Conservation (phyloP, 2,888 invertebrate genomes). For the Cryptus armator region DNA sequence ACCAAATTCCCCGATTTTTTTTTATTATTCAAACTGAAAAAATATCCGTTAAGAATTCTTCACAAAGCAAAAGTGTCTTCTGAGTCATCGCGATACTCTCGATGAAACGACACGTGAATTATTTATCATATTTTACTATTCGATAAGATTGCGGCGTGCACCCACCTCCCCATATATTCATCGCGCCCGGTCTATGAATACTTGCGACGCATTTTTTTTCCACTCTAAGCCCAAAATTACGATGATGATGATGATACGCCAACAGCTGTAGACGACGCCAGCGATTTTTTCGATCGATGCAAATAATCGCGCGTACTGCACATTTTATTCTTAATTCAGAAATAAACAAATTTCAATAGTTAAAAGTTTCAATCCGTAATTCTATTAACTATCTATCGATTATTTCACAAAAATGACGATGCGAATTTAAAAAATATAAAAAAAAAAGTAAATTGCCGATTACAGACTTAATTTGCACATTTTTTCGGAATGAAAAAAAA, state of each 20-base stretch:
- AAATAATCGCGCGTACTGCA: too few relatives aligned
- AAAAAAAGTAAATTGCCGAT: too few relatives aligned
- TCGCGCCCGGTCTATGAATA: background rate
- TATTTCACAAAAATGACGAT: too few relatives aligned
- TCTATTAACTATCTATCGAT: too few relatives aligned
- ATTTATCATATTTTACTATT: constrained; percentile 53
- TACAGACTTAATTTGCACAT: too few relatives aligned
- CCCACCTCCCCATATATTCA: constrained; percentile 9
- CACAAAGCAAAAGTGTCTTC: constrained; percentile 35
- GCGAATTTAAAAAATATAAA: too few relatives aligned
- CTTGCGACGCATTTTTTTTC: constrained; percentile 7
- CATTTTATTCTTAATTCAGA: too few relatives aligned
- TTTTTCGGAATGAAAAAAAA: background rate
- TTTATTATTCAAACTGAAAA: constrained; percentile 30
- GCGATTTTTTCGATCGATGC: too few relatives aligned
- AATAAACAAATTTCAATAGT: too few relatives aligned
- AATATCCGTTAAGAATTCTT: constrained; percentile 40
- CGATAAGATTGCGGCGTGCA: constrained; percentile 55
- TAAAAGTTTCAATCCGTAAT: too few relatives aligned
- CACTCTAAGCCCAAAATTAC: background rate
- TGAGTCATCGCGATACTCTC: constrained; percentile 51
- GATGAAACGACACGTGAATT: constrained; percentile 49
- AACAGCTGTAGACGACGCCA: constrained; percentile 1
- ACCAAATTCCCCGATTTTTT: constrained; percentile 21
- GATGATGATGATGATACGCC: constrained; percentile 2